Evolutionary conservation across 2,888 invertebrate species (phyloP), one percentile per base, ranked within the genome.

Genomic region (Andrena flavipes): DNA sequence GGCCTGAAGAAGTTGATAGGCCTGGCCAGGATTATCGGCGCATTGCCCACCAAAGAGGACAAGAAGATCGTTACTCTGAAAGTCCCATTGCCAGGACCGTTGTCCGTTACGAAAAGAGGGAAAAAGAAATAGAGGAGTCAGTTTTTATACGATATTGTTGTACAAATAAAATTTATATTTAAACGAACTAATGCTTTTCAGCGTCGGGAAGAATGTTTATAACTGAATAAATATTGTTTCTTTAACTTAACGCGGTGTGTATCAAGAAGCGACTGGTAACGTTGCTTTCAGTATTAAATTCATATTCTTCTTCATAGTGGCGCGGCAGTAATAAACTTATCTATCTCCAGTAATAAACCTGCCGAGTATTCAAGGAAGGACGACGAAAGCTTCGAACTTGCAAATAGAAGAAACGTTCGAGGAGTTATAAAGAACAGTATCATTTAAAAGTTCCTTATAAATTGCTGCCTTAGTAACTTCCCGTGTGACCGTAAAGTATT

Each of bases 1-100:
- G 88, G 93, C 35, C 2, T 88, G 0, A 94, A 91, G 63, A 94
- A 92, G 76, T 68, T 94, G 7, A 30, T 42, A 1, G 90, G 92
- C 2, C 85, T 94, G 8, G 90, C 93, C 3, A 90, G 83, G 87
- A 74, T 91, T 3, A 80, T 93, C 65, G 88, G 90, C 26, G 92
- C 93, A 3, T 67, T 89, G 1, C 84, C 91, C 16, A 59, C 68
- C 1, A 92, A 91, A 70, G 87, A 90, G 0, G 82, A 93, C 42
- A 93, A 92, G 77, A 91, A 89, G 76, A 20, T 81, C 0, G 81
- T 91, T 8, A 49, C 77, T 16, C 80, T 94, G 2, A 93, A 92
- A 82, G 56, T 93, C 49, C 94, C 94, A 16, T 69, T 94, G 49
- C 93, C 94, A 4, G 30, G 87, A 2, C 88, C 85, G 7, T 6